These are phyloP conservation scores for Ploceus nigricollis DNA, from an alignment of 2,113 vertebrate species.

Conservation along the genomic window DNA sequence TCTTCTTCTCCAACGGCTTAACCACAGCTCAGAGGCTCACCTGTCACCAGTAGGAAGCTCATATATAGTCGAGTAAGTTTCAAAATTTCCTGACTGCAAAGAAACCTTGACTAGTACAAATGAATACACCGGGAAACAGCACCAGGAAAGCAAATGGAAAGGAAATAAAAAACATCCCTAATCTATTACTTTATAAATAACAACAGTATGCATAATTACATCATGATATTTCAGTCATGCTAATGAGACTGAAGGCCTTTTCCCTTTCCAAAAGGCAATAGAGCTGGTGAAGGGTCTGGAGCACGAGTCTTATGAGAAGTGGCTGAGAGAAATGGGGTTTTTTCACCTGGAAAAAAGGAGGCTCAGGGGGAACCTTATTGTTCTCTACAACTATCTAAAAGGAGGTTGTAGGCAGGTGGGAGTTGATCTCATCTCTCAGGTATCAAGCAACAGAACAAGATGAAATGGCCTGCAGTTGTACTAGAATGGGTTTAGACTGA, in stretches of 20 bases:
- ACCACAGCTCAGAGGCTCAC: not conserved
- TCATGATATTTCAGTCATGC: not conserved
- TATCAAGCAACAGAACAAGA: not conserved
- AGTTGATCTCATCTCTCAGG: not conserved
- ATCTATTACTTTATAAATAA: not conserved
- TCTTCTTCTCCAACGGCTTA: not conserved
- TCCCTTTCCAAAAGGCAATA: not conserved
- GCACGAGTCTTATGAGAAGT: not conserved
- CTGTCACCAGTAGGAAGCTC: not conserved
- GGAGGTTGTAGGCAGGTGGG: rapidly evolving
- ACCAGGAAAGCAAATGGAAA: not conserved
- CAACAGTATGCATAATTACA: not conserved
- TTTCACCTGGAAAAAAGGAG: not conserved
- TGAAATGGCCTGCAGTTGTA: not conserved
- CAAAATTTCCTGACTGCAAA: not conserved
- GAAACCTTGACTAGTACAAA: not conserved
- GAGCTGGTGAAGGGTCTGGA: not conserved
- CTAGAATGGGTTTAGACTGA: not conserved
- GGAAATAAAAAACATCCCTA: not conserved
- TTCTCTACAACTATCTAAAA: not conserved
- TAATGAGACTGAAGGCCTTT: not conserved
- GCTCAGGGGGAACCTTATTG: too few species aligned
- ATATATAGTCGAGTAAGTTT: not conserved
- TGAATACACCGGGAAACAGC: not conserved
- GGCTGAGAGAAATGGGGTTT: not conserved